Conservation (phyloP, 2,888 invertebrate species). For the Andrena minutula region DNA sequence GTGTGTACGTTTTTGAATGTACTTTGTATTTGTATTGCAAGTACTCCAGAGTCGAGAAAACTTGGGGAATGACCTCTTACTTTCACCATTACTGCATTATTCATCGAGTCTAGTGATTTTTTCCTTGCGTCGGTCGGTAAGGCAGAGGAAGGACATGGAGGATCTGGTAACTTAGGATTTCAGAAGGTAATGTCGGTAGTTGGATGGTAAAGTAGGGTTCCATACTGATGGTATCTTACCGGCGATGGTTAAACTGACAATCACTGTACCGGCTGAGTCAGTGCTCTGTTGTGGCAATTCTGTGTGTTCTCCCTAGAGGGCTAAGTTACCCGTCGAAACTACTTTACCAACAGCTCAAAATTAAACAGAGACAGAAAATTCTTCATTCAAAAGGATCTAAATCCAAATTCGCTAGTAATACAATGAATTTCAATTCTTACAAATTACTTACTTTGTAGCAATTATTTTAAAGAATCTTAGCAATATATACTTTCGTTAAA, state of each 20-base stretch:
- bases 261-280: constrained; percentile 1
- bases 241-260: constrained; percentile 18
- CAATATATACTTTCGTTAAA: background rate
- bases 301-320: background rate
- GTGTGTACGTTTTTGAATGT: background rate
- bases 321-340: background rate
- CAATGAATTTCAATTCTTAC: background rate
- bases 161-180: background rate
- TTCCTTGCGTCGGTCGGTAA: constrained; percentile 38
- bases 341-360: background rate
- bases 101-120: constrained; percentile 1
- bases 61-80: constrained; percentile 36
- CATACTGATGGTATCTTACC: background rate
- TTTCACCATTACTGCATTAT: constrained; percentile 45
- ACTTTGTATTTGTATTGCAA: background rate
- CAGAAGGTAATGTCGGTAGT: constrained; percentile 27
- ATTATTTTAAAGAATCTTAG: background rate
- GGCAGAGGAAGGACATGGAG: constrained; percentile 25
- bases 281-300: background rate
- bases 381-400: background rate
- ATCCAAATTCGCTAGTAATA: background rate
- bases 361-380: background rate
- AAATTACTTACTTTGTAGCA: too few relatives aligned
- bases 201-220: background rate
- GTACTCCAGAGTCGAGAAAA: background rate